Conservation (phyloP, 2,888 invertebrate species). For the Dryobotodes eremita region DNA sequence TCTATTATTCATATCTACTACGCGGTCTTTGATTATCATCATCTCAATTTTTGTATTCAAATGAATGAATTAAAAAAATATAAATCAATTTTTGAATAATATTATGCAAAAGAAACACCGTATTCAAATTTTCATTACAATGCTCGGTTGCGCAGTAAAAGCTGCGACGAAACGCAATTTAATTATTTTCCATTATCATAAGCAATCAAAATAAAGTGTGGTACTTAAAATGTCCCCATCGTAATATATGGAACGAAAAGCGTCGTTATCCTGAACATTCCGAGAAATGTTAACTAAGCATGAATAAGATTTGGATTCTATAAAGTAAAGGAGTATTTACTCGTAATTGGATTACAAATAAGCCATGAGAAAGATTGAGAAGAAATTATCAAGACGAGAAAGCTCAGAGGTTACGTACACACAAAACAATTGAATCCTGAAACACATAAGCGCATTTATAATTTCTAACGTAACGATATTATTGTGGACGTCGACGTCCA, state of each 20-base stretch:
- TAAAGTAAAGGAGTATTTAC: neutral
- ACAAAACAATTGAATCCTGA: too few relatives aligned
- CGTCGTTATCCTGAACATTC: neutral
- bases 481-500: too few relatives aligned
- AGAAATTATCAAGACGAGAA: neutral
- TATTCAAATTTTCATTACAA: neutral
- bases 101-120: neutral
- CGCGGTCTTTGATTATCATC: neutral
- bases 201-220: conserved; percentile 14
- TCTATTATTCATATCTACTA: neutral
- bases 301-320: neutral
- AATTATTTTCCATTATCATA: neutral
- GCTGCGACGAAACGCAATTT: neutral
- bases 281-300: conserved; percentile 9
- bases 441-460: too few relatives aligned
- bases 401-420: too few relatives aligned
- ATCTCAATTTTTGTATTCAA: neutral
- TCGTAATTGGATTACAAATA: conserved; percentile 21
- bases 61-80: neutral
- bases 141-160: neutral
- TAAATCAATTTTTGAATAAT: neutral
- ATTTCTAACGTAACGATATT: too few relatives aligned
- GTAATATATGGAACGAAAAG: conserved; percentile 1
- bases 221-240: neutral
- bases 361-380: neutral